Evolutionary conservation across 2,797 vertebrate genomes (phyloP).

Genomic region (Staurois parvus): DNA sequence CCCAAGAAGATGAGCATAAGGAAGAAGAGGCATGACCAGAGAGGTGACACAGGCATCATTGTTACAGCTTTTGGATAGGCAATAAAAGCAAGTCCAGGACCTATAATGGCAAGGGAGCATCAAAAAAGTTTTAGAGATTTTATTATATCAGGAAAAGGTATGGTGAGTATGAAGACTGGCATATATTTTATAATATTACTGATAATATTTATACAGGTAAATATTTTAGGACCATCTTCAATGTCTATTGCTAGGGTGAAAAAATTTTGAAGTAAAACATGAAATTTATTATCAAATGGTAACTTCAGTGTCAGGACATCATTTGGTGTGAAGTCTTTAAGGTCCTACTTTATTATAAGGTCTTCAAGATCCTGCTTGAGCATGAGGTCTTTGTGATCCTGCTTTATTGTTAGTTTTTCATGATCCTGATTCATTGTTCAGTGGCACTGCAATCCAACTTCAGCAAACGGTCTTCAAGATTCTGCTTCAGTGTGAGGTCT

Average conservation of each 20-base stretch:
- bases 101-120: constrained; percentile 69
- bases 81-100: constrained; percentile 87
- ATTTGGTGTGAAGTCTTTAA: background rate
- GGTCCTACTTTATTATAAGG: background rate
- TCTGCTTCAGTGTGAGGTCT: background rate
- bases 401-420: background rate
- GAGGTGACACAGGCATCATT: constrained; percentile 82
- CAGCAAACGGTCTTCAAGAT: background rate
- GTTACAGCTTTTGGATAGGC: constrained; percentile 87
- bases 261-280: too few relatives aligned
- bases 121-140: too few relatives aligned
- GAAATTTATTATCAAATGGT: too few relatives aligned
- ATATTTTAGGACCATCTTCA: too few relatives aligned
- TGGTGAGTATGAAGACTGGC: too few relatives aligned
- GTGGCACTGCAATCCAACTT: background rate
- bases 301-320: background rate
- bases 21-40: constrained; percentile 95
- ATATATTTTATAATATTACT: too few relatives aligned
- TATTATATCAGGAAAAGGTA: too few relatives aligned
- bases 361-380: constrained; percentile 1
- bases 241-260: background rate
- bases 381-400: background rate
- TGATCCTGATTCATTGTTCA: too few relatives aligned
- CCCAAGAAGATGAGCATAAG: constrained; percentile 90
- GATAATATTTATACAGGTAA: too few relatives aligned